These are phyloP conservation scores for Benitochromis conjunctus DNA, from an alignment of 2,113 vertebrate genomes.

Conservation along the genomic window DNA sequence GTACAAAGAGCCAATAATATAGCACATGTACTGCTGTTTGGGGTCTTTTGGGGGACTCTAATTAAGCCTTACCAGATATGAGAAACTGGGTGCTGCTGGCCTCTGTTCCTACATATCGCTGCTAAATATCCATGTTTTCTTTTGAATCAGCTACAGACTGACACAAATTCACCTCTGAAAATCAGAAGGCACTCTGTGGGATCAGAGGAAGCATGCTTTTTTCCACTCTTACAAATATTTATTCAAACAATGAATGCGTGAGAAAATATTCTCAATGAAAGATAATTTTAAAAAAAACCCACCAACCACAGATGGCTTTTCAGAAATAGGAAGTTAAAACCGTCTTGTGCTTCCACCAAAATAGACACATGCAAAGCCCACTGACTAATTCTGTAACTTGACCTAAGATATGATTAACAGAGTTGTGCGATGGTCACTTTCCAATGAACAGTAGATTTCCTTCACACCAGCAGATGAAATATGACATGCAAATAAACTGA, in stretches of 20 bases:
- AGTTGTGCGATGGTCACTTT: not conserved
- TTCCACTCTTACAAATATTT: not conserved
- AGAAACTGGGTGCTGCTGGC: not conserved
- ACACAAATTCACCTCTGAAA: not conserved
- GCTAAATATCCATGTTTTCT: not conserved
- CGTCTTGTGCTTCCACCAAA: not conserved
- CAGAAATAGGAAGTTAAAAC: not conserved
- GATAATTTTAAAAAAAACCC: not conserved
- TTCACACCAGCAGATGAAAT: not conserved
- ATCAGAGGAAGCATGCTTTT: not conserved
- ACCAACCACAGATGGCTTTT: not conserved
- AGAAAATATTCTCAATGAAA: not conserved
- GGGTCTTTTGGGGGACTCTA: not conserved
- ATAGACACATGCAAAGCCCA: not conserved
- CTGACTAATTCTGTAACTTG: not conserved
- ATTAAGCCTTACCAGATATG: not conserved
- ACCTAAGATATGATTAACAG: not conserved
- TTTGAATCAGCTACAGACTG: not conserved
- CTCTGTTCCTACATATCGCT: not conserved
- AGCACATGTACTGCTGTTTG: not conserved
- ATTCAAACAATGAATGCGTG: not conserved
- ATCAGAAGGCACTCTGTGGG: fast-evolving
- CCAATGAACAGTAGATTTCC: not conserved
- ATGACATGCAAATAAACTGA: not conserved
- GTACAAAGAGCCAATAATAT: not conserved